A percentile compares a stretch with the other conserved stretches of the same genome.
Conservation (phyloP, 2,797 vertebrate species). For the Naso thynnoides region DNA sequence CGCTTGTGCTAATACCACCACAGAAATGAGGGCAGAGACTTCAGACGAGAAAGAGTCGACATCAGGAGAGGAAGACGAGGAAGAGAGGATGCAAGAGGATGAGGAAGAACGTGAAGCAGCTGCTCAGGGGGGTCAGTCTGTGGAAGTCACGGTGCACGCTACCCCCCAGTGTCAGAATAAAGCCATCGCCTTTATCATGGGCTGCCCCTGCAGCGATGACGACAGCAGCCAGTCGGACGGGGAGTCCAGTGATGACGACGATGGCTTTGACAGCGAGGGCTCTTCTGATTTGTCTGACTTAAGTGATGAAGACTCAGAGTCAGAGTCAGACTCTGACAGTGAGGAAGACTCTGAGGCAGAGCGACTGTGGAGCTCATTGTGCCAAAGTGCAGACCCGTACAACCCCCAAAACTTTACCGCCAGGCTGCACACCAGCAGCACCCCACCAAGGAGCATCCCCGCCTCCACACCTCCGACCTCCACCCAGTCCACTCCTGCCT, state of each 20-base stretch:
- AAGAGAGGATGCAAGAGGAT: conserved; percentile 8
- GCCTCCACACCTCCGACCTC: conserved; percentile 56
- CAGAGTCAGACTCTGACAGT: conserved; percentile 39
- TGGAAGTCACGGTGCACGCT: rapidly evolving
- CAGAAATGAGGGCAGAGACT: conserved; percentile 10
- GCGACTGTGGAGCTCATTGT: conserved; percentile 89
- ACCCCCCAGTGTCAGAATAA: conserved; percentile 88
- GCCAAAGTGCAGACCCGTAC: conserved; percentile 88
- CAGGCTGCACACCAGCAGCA: conserved; percentile 77
- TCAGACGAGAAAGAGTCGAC: conserved; percentile 11
- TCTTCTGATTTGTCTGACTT: conserved; percentile 79
- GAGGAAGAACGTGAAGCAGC: conserved; percentile 22
- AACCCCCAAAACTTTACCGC: conserved; percentile 92
- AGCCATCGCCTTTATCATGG: conserved; percentile 95
- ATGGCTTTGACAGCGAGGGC: conserved; percentile 91
- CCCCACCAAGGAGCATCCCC: conserved; percentile 61
- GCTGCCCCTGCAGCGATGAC: conserved; percentile 88
- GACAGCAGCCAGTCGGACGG: conserved; percentile 80
- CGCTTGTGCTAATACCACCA: rapidly evolving
- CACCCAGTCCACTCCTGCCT: conserved; percentile 21
- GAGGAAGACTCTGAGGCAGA: conserved; percentile 78
- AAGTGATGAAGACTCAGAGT: conserved; percentile 57
- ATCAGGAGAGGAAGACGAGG: neutral
- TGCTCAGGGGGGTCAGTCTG: neutral
- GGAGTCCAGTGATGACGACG: conserved; percentile 80